Conservation (phyloP, 2,797 vertebrate species). For the Falco rusticolus region DNA sequence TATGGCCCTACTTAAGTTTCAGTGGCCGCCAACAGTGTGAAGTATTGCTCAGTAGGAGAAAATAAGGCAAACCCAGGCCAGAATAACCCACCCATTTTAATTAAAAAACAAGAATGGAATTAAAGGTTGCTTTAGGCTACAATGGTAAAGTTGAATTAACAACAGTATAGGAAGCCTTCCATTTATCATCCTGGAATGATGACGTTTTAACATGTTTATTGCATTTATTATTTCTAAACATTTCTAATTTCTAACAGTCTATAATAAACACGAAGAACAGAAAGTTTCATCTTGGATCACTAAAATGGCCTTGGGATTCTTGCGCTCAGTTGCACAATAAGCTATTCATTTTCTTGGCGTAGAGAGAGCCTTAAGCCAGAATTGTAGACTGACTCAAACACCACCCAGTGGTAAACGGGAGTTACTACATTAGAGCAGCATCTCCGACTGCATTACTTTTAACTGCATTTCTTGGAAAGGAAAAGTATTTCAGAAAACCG, state of each 20-base stretch:
- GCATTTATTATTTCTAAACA: constrained; percentile 21
- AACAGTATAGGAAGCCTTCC: not conserved
- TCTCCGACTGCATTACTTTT: not conserved
- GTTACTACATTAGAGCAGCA: constrained; percentile 33
- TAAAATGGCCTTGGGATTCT: constrained; percentile 5
- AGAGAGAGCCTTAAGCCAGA: constrained; percentile 6
- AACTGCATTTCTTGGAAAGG: too few species aligned
- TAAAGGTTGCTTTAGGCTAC: constrained; percentile 27
- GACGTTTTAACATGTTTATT: not conserved
- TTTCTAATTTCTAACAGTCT: constrained; percentile 9
- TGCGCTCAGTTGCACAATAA: not conserved
- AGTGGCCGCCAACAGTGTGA: constrained; percentile 42
- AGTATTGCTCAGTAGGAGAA: constrained; percentile 43
- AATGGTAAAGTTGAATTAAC: constrained; percentile 29
- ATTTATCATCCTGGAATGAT: not conserved
- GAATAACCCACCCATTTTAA: constrained; percentile 11
- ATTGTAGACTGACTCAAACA: constrained; percentile 49
- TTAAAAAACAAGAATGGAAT: constrained; percentile 44
- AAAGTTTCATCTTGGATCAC: not conserved
- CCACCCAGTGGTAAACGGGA: constrained; percentile 55
- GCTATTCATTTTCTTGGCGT: not conserved
- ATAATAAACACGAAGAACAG: not conserved
- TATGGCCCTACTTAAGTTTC: constrained; percentile 47
- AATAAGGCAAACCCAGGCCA: constrained; percentile 28
- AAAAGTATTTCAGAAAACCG: not conserved